Evolutionary conservation across 2,888 invertebrate genomes (phyloP).

Genomic region (Sarcophaga rosellei): DNA sequence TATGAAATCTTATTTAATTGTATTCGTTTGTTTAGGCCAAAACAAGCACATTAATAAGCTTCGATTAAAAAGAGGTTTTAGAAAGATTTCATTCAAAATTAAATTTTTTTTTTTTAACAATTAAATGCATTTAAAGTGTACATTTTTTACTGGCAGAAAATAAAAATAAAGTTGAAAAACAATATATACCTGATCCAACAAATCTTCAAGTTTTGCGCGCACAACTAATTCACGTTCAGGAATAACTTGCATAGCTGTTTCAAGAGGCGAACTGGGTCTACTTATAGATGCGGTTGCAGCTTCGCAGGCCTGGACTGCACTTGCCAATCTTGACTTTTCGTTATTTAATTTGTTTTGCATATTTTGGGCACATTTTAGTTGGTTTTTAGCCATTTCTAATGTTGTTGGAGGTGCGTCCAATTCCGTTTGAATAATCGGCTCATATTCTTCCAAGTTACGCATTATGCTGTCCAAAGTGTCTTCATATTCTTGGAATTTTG

Average conservation of each 20-base stretch:
- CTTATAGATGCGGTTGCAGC: constrained; percentile 96
- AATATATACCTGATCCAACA: constrained; percentile 91
- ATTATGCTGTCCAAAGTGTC: constrained; percentile 93
- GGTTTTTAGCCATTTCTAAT: constrained; percentile 87
- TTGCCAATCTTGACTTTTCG: constrained; percentile 92
- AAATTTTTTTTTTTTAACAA: too few species aligned
- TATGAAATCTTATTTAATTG: too few species aligned
- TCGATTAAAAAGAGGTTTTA: too few species aligned
- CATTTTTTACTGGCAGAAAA: background rate
- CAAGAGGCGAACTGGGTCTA: constrained; percentile 93
- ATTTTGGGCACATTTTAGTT: constrained; percentile 88
- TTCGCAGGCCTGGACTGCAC: constrained; percentile 95
- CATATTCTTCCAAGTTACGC: constrained; percentile 90
- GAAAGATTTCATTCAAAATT: too few species aligned
- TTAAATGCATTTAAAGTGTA: background rate
- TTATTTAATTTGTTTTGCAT: constrained; percentile 93
- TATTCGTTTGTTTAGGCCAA: too few species aligned
- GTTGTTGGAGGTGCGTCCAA: constrained; percentile 89
- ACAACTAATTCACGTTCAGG: constrained; percentile 93
- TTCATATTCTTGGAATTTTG: constrained; percentile 97
- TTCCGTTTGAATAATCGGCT: constrained; percentile 88
- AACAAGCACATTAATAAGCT: too few species aligned
- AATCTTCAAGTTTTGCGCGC: constrained; percentile 92
- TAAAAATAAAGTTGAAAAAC: background rate
- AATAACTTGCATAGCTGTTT: constrained; percentile 91